Percentiles rank a stretch among this genome's conserved stretches.
These are phyloP conservation scores for Phrynocephalus forsythii DNA, from an alignment of 2,797 vertebrate genomes.

Conservation along the genomic window DNA sequence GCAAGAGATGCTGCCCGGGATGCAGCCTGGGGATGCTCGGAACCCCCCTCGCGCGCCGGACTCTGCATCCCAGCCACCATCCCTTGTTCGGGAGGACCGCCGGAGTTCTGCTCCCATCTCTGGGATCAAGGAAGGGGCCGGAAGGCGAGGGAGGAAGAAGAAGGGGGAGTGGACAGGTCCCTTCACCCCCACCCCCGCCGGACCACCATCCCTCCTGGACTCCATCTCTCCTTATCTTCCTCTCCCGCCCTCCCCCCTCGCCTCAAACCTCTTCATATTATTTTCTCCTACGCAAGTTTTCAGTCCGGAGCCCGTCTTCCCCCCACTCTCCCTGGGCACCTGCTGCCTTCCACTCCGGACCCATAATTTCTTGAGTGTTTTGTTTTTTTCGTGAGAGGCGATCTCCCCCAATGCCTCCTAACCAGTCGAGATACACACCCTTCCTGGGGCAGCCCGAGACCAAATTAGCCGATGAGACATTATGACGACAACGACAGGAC, in stretches of 20 bases:
- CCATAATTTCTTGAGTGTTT: too few relatives aligned
- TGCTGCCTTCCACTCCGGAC: neutral
- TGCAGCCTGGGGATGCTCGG: too few relatives aligned
- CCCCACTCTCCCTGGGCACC: neutral
- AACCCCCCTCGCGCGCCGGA: too few relatives aligned
- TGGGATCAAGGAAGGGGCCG: rapidly evolving
- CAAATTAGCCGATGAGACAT: neutral
- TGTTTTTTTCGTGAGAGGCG: neutral
- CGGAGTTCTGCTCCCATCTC: neutral
- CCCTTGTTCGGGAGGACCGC: too few relatives aligned
- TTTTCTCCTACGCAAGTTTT: constrained; percentile 32
- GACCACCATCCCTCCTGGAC: neutral
- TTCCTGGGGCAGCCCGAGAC: neutral
- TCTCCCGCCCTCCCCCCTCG: neutral
- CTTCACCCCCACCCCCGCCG: neutral
- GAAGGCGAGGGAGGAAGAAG: neutral
- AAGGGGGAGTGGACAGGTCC: neutral
- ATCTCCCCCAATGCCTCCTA: too few relatives aligned
- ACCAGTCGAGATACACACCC: too few relatives aligned
- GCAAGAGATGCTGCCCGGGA: neutral
- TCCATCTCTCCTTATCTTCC: too few relatives aligned
- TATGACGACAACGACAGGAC: neutral
- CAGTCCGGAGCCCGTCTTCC: neutral
- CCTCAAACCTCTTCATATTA: neutral
- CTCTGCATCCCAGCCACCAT: too few relatives aligned